Conservation (phyloP, 2,113 vertebrate species). For the Chauna torquata region DNA sequence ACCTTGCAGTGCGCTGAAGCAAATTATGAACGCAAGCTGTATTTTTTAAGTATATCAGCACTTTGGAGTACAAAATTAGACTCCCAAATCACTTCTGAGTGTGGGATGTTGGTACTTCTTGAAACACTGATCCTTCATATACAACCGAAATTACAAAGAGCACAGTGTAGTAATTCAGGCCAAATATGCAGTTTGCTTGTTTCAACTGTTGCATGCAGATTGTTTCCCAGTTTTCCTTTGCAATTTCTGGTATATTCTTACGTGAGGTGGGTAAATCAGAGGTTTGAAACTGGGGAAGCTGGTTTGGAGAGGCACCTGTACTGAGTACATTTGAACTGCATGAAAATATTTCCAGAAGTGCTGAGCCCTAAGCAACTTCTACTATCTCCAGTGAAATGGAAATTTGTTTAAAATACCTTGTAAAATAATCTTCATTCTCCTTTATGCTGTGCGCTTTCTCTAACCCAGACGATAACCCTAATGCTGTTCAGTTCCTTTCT, state of each 20-base stretch:
- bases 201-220: slow-evolving; percentile 22
- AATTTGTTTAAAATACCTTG: not conserved
- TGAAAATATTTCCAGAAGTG: not conserved
- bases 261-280: not conserved
- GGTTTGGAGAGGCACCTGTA: not conserved
- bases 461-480: rapidly evolving
- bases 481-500: not conserved
- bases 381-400: not conserved
- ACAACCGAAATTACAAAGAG: not conserved
- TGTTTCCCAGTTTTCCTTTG: not conserved
- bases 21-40: not conserved
- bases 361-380: not conserved
- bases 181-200: slow-evolving; percentile 28
- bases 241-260: not conserved
- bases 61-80: not conserved
- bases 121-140: not conserved
- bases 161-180: not conserved
- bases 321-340: not conserved
- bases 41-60: not conserved
- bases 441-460: not conserved
- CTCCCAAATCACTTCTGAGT: not conserved
- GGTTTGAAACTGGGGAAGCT: not conserved
- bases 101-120: not conserved
- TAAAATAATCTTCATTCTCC: not conserved
- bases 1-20: not conserved